Percentiles rank a stretch among this genome's conserved stretches.
Evolutionary conservation across 2,113 vertebrate species (phyloP).

Genomic region (Cnemophilus loriae): DNA sequence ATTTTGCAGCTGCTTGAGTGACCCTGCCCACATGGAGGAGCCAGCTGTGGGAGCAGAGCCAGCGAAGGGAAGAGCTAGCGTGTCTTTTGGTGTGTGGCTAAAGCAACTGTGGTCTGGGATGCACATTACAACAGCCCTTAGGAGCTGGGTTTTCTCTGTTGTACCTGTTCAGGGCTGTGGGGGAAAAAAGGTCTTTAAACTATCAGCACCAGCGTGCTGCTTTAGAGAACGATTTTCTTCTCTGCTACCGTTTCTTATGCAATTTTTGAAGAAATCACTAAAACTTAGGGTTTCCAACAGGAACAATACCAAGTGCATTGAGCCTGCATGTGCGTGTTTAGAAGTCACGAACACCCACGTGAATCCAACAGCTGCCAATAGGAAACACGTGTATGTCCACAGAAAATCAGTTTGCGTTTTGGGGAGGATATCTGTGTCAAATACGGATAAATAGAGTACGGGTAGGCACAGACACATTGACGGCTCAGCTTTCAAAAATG

Average conservation of each 20-base stretch:
- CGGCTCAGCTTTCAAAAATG: not conserved
- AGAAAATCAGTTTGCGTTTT: not conserved
- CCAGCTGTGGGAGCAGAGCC: not conserved
- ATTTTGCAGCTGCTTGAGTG: not conserved
- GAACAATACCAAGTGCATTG: not conserved
- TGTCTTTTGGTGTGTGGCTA: not conserved
- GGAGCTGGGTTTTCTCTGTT: not conserved
- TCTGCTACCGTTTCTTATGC: accelerated
- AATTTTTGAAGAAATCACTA: not conserved
- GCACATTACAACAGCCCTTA: not conserved
- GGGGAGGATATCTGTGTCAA: not conserved
- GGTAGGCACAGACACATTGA: not conserved
- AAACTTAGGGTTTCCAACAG: not conserved
- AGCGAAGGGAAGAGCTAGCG: not conserved
- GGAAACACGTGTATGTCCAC: not conserved
- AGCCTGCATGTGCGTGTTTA: not conserved
- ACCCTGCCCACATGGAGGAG: not conserved
- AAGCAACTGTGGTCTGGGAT: not conserved
- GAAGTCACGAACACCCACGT: not conserved
- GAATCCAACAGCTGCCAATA: not conserved
- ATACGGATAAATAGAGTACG: not conserved
- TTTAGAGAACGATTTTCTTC: not conserved
- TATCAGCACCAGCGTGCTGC: not conserved
- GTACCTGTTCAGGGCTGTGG: not conserved
- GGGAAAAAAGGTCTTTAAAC: not conserved